Base-by-base conservation (phyloP, 2,113 vertebrate species). In the Arizona elegans region DNA sequence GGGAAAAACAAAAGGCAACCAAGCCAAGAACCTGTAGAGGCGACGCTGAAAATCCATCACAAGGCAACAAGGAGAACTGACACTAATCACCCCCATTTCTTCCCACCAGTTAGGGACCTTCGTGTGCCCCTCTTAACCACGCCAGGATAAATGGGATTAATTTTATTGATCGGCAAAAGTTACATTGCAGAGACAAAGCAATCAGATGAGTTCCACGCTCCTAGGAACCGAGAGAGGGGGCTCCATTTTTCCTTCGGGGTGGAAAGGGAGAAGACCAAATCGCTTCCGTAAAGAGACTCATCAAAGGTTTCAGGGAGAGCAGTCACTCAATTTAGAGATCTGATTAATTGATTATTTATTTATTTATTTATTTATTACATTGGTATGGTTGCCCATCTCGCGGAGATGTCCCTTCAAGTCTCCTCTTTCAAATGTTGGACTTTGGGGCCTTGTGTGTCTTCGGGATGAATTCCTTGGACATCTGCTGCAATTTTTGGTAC, bases 1-100 rank as follows among this genome's bases (percentile, higher is more conserved):
- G 94, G 85, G 92, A 91, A 94, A 97, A 96, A 97, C 97, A 97
- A 97, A 97, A 96, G 96, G 95, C 93, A 96, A 95, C 95, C 94
- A 62, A 62, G 94, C 91, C 86, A 92, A 96, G 95, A 95, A 94
- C 93, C 94, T 86, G 94, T 93, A 92, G 94, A 88, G 94, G 95
- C 13, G 15, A 94, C 0, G 3, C 81, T 94, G 93, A 94, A 95
- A 96, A 96, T 95, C 93, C 94, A 94, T 96, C 95, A 95, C 90
- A 89, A 81, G 96, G 92, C 91, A 96, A 96, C 96, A 96, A 95
- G 95, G 91, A 94, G 92, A 89, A 95, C 86, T 92, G 7, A 91
- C 26, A 59, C 94, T 97, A 97, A 96, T 95, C 95, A 94, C 91
- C 86, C 86, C 94, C 90, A 93, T 88, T 96, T 96, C 94, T 93